Base-by-base conservation (phyloP, 2,113 vertebrate species). In the Galemys pyrenaicus region DNA sequence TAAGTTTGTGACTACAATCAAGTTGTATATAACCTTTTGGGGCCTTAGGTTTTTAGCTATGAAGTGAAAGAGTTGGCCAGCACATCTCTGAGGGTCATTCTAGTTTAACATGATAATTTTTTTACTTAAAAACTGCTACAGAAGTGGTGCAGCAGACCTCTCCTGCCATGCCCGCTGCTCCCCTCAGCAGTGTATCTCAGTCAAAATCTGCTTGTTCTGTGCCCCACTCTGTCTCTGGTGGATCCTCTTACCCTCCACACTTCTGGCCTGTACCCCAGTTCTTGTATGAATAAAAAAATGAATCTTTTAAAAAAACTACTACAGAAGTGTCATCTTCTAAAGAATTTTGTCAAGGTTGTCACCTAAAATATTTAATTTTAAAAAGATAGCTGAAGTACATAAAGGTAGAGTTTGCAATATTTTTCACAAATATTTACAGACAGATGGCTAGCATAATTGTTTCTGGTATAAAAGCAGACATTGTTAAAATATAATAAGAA, bases 391-490 rank as follows among this genome's bases (percentile, higher is more conserved):
- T 88, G 84, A 96, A 96, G 96, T 89, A 87, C 94, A 95, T 97
- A 91, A 94, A 96, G 94, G 74, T 89, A 19, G 71, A 24, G 13
- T 77, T 97, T 97, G 11, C 95, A 93, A 97, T 93, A 97, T 93
- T 93, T 93, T 91, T 84, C 86, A 97, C 80, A 94, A 94, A 96
- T 97, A 70, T 94, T 96, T 93, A 70, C 81, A 96, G 94, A 94
- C 96, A 97, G 97, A 98, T 98, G 96, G 97, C 95, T 93, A 96
- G 73, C 79, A 81, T 96, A 98, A 97, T 98, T 97, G 94, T 97
- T 97, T 89, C 91, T 97, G 71, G 95, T 97, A 1, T 93, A 97
- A 98, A 98, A 98, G 87, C 83, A 97, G 95, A 80, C 92, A 95
- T 87, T 96, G 56, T 93, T 97, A 94, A 97, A 94, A 87, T 97